phyloP scores from a whole-genome alignment of 2,888 invertebrate species.

The Aphidoletes aphidimyza region DNA sequence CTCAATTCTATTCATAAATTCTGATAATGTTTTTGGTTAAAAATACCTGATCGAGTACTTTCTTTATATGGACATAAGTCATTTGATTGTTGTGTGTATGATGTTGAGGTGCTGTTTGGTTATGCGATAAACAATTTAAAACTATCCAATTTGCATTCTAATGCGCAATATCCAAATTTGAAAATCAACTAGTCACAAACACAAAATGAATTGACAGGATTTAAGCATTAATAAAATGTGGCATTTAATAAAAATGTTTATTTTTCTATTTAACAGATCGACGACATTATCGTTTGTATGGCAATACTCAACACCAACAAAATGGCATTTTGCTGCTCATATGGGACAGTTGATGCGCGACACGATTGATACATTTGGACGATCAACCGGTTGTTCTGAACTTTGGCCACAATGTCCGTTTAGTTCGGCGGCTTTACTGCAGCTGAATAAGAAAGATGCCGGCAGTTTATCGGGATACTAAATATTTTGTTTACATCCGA shows the following conservation, averaged over 20 bases:
- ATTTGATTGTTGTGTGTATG: no score
- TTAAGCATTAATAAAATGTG: no score
- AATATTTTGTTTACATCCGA: no score
- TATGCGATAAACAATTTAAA: no score
- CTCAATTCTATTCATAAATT: no score
- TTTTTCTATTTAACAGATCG: slow-evolving; percentile 63
- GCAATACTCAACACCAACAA: slow-evolving; percentile 65
- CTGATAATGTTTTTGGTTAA: no score
- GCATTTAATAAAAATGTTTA: no score
- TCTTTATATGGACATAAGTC: slow-evolving; percentile 32
- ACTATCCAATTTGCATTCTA: no score
- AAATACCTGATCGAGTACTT: background rate
- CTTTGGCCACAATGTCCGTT: slow-evolving; percentile 67
- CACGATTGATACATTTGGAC: slow-evolving; percentile 64
- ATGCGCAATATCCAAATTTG: no score
- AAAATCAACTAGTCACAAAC: no score
- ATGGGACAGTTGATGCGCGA: slow-evolving; percentile 66
- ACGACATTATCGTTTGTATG: slow-evolving; percentile 66
- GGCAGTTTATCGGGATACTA: background rate
- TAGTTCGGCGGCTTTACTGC: slow-evolving; percentile 65
- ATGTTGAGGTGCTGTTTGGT: no score
- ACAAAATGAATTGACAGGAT: background rate
- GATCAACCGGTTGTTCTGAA: slow-evolving; percentile 66
- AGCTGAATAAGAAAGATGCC: slow-evolving; percentile 55
- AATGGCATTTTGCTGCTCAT: slow-evolving; percentile 67